Conservation (phyloP, 2,113 vertebrate genomes). For the Paracanthobrama guichenoti region DNA sequence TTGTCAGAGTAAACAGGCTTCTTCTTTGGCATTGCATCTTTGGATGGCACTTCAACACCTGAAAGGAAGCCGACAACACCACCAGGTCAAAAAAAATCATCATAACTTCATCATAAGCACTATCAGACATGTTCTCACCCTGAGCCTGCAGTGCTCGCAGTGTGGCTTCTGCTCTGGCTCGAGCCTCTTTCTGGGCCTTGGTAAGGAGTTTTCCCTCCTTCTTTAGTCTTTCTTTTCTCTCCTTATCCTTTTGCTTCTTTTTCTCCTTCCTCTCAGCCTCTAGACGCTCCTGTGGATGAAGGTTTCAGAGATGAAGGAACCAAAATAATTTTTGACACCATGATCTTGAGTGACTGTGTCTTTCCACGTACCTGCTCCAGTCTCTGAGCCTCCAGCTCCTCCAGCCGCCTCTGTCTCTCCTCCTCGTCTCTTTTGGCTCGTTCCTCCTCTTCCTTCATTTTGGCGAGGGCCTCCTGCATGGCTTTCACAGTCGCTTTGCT, state of each 20-base stretch:
- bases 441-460: constrained; percentile 96
- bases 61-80: background rate
- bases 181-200: constrained; percentile 89
- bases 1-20: constrained; percentile 93
- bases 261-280: constrained; percentile 95
- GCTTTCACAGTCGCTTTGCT: constrained; percentile 96
- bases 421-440: constrained; percentile 88
- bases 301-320: background rate
- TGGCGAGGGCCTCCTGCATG: constrained; percentile 96
- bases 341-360: background rate
- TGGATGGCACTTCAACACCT: constrained; percentile 98
- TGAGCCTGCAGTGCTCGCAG: constrained; percentile 93
- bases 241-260: constrained; percentile 97
- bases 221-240: constrained; percentile 95
- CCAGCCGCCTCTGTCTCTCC: constrained; percentile 81
- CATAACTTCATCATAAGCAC: background rate
- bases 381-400: constrained; percentile 89
- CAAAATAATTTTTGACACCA: background rate
- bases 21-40: constrained; percentile 95
- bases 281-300: constrained; percentile 82
- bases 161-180: constrained; percentile 87
- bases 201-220: constrained; percentile 96
- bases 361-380: constrained; percentile 84
- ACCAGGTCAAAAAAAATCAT: background rate
- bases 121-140: constrained; percentile 73